Evolutionary conservation across 2,113 vertebrate genomes (phyloP).

Genomic region (Epinephelus fuscoguttatus): DNA sequence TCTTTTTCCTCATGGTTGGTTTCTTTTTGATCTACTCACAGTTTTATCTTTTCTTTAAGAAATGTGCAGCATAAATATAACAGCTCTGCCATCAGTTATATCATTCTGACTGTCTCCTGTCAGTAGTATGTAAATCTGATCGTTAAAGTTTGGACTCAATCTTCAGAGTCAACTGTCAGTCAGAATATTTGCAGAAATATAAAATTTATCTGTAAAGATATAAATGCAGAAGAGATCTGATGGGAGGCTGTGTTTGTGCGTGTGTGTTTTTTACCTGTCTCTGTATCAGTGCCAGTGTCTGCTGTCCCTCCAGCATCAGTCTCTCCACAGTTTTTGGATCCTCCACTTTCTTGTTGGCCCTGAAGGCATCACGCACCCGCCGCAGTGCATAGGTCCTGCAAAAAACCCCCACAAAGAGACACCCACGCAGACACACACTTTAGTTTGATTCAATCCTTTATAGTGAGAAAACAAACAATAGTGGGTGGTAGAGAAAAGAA

Average conservation of each 20-base stretch:
- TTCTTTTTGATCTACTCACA: neutral
- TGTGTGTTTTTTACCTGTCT: constrained; percentile 88
- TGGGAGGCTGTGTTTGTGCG: neutral
- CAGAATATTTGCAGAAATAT: too few species aligned
- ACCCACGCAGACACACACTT: constrained; percentile 26
- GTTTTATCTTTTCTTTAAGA: neutral
- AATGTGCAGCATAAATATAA: neutral
- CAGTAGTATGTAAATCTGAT: neutral
- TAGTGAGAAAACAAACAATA: neutral
- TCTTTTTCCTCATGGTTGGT: neutral
- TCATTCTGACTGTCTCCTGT: neutral
- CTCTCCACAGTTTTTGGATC: constrained; percentile 87
- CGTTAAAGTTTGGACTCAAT: neutral
- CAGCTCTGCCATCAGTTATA: neutral
- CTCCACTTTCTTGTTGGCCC: constrained; percentile 88
- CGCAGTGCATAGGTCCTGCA: constrained; percentile 91
- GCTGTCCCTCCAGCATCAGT: constrained; percentile 87
- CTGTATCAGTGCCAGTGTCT: constrained; percentile 88
- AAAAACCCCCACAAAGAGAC: constrained; percentile 8
- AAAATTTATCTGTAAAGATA: neutral
- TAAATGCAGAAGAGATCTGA: neutral
- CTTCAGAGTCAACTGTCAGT: neutral
- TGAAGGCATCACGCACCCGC: constrained; percentile 94
- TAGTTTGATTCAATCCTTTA: neutral
- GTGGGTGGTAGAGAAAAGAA: neutral